Conservation (phyloP, 1,140 invertebrate genomes). For the Sycobia sp. region DNA sequence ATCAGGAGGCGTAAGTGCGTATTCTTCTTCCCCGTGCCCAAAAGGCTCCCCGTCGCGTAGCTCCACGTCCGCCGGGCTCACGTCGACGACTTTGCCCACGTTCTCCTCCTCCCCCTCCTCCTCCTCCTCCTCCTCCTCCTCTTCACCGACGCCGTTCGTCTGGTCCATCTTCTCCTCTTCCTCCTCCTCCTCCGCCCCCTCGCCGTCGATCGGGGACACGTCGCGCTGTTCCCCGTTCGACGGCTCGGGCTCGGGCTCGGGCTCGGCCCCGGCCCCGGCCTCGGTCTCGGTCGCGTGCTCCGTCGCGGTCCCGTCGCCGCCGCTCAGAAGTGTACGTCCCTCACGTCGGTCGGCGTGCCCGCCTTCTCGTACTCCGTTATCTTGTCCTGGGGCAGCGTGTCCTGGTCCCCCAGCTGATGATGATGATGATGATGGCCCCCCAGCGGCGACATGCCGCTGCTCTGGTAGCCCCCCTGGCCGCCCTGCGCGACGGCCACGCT, state of each 20-base stretch:
- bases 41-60: too few species aligned
- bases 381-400: slow-evolving; percentile 62
- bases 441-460: slow-evolving; percentile 28
- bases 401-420: slow-evolving; percentile 54
- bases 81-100: too few species aligned
- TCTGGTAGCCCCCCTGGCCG: slow-evolving; percentile 1
- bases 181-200: neutral
- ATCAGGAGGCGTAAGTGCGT: too few species aligned
- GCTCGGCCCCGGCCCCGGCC: neutral
- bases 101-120: neutral
- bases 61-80: too few species aligned
- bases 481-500: slow-evolving; percentile 45
- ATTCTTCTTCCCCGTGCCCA: too few species aligned
- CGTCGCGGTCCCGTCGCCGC: neutral
- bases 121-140: slow-evolving; percentile 1
- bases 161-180: neutral
- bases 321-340: slow-evolving; percentile 66
- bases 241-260: neutral
- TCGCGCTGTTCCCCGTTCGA: neutral
- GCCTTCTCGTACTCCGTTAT: slow-evolving; percentile 70
- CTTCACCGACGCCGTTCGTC: neutral
- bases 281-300: neutral
- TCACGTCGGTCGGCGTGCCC: slow-evolving; percentile 80
- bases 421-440: slow-evolving; percentile 44
- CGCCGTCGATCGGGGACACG: neutral